A percentile compares a stretch with the other conserved stretches of the same genome.
Conservation (phyloP, 2,113 vertebrate genomes). For the Emydura subglobosa region DNA sequence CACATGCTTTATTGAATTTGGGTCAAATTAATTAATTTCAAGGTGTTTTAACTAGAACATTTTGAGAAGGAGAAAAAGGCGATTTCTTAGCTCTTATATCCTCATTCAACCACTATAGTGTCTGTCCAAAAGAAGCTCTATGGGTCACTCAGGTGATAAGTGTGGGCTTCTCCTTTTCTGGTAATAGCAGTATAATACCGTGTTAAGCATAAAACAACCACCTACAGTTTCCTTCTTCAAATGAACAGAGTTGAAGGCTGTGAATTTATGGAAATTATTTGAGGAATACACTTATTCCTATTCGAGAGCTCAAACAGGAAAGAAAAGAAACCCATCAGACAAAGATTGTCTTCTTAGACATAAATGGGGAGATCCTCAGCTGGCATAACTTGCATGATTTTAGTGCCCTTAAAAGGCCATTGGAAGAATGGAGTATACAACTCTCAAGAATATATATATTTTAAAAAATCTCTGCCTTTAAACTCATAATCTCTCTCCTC, state of each 20-base stretch:
- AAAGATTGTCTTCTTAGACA: not conserved
- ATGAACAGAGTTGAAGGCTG: not conserved
- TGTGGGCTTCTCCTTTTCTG: not conserved
- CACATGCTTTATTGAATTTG: not conserved
- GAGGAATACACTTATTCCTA: not conserved
- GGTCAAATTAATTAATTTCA: not conserved
- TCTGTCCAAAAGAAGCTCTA: not conserved
- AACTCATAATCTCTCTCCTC: not conserved
- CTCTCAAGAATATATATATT: not conserved
- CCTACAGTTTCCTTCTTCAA: not conserved
- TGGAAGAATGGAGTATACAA: not conserved
- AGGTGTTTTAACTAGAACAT: not conserved
- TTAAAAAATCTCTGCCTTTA: not conserved
- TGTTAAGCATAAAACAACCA: not conserved
- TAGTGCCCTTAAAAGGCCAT: not conserved
- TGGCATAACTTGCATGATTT: not conserved
- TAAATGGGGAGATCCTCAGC: not conserved
- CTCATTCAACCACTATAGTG: not conserved
- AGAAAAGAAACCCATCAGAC: not conserved
- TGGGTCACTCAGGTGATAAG: not conserved
- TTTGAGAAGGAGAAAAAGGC: not conserved
- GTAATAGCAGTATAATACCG: not conserved
- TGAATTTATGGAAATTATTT: not conserved
- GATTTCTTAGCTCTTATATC: not conserved
- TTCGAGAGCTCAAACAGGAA: not conserved